Conservation (phyloP, 2,113 vertebrate species). For the Falcunculus frontatus region DNA sequence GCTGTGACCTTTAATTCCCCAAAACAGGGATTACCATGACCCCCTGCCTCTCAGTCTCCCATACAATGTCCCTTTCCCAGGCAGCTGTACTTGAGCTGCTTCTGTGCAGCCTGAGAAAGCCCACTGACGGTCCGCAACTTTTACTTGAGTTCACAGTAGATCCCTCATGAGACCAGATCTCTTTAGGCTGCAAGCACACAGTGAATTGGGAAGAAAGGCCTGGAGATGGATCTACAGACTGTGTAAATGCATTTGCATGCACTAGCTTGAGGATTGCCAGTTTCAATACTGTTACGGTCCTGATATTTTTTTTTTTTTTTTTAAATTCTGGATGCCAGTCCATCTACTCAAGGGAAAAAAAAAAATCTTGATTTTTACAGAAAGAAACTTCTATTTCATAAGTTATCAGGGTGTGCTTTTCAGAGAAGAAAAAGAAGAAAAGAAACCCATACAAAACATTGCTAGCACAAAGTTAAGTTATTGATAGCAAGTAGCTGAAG, state of each 20-base stretch:
- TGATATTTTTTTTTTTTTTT: not conserved
- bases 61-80: not conserved
- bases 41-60: not conserved
- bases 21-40: not conserved
- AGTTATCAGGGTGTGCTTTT: not conserved
- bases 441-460: accelerated
- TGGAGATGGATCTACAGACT: not conserved
- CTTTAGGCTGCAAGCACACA: not conserved
- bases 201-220: not conserved
- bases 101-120: not conserved
- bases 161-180: not conserved
- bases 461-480: not conserved
- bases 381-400: not conserved
- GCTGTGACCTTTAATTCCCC: not conserved
- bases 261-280: not conserved
- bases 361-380: not conserved
- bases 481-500: not conserved
- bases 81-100: not conserved
- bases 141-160: not conserved
- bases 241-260: not conserved
- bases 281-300: not conserved
- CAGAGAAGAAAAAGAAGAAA: not conserved
- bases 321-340: not conserved
- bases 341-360: not conserved
- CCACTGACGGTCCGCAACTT: not conserved